phyloP scores from a whole-genome alignment of 1,140 invertebrate genomes.

The Diorhabda elongata region DNA sequence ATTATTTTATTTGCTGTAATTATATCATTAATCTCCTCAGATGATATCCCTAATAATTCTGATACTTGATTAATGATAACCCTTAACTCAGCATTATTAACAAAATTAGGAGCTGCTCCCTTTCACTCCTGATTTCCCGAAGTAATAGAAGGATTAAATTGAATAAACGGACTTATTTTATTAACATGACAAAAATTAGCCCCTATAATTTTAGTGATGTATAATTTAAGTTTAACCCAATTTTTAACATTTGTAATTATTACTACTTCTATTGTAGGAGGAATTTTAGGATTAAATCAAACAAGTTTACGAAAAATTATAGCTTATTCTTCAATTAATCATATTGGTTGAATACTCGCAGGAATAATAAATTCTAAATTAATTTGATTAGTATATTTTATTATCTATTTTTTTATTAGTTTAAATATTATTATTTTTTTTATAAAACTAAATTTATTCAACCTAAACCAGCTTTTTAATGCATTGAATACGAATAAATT shows the following conservation, averaged over 20 bases:
- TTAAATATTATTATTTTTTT: conserved; percentile 45
- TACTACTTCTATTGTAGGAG: no score
- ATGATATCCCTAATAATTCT: no score
- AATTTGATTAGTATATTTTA: conserved; percentile 48
- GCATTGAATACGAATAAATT: conserved; percentile 40
- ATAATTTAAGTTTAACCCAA: conserved; percentile 26
- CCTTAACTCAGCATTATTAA: conserved; percentile 23
- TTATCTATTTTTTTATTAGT: conserved; percentile 47
- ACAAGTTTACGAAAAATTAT: conserved; percentile 51
- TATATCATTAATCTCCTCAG: no score
- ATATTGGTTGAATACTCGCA: conserved; percentile 52
- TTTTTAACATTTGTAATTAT: no score
- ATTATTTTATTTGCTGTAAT: no score
- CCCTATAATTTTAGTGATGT: conserved; percentile 47
- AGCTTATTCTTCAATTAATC: conserved; percentile 54
- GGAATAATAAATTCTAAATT: conserved; percentile 44
- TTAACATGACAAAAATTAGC: conserved; percentile 55
- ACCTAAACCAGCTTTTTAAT: conserved; percentile 49
- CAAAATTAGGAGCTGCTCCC: conserved; percentile 49
- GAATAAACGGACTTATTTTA: conserved; percentile 49
- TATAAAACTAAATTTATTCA: no score
- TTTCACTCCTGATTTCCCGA: conserved; percentile 53
- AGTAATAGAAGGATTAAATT: conserved; percentile 48
- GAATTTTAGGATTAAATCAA: conserved; percentile 45
- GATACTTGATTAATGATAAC: conserved; percentile 1